Evolutionary conservation across 2,888 invertebrate genomes (phyloP).

Genomic region (Protula sp.): DNA sequence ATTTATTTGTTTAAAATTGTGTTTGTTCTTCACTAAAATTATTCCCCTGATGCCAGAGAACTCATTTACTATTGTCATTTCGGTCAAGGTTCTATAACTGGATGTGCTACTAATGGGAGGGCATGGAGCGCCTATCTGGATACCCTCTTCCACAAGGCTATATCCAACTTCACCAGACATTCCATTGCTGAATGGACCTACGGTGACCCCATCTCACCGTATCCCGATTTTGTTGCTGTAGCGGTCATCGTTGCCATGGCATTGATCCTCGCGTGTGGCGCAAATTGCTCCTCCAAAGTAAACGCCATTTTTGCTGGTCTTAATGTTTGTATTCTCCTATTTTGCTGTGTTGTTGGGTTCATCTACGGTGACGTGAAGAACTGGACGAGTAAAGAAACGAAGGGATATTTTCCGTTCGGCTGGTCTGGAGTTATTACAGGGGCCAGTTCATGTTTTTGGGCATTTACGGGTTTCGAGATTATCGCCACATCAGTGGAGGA

Average conservation of each 20-base stretch:
- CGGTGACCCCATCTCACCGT: constrained; percentile 2
- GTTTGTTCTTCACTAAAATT: too few species aligned
- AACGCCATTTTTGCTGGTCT: constrained; percentile 51
- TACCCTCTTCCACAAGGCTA: constrained; percentile 49
- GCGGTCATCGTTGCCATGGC: constrained; percentile 56
- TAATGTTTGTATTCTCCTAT: constrained; percentile 50
- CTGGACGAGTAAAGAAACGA: constrained; percentile 62
- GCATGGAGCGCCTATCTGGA: constrained; percentile 56
- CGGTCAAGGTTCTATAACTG: constrained; percentile 49
- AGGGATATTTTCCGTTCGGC: constrained; percentile 55
- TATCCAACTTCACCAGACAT: constrained; percentile 40
- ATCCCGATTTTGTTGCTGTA: constrained; percentile 55
- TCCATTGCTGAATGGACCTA: constrained; percentile 7
- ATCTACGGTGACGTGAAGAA: constrained; percentile 75
- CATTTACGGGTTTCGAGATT: constrained; percentile 55
- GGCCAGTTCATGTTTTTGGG: constrained; percentile 53
- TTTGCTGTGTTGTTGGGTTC: constrained; percentile 65
- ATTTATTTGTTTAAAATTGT: too few species aligned
- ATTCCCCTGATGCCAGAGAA: too few species aligned
- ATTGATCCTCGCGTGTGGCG: constrained; percentile 44
- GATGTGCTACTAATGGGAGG: constrained; percentile 59
- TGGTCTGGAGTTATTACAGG: constrained; percentile 48
- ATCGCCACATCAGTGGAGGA: constrained; percentile 55
- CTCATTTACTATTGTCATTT: not conserved
- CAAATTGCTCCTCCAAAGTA: constrained; percentile 51